phyloP scores from a whole-genome alignment of 2,888 invertebrate species.

The Stenchaetothrips biformis region DNA sequence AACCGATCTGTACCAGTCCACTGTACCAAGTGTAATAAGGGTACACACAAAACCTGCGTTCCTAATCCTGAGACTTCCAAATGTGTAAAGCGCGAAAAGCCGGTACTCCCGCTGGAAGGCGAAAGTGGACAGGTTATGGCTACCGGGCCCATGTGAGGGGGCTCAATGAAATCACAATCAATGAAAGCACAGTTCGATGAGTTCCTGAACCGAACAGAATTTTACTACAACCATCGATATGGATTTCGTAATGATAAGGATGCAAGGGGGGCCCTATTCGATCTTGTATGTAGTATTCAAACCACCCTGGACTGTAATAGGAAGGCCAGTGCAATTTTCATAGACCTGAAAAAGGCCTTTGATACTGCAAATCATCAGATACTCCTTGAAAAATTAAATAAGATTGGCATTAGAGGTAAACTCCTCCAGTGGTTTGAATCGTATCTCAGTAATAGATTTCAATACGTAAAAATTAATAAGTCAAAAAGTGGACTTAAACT shows the following conservation, averaged over 20 bases:
- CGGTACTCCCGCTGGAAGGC: too few species aligned
- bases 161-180: too few species aligned
- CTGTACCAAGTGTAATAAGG: too few species aligned
- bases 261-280: slow-evolving; percentile 28
- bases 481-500: not conserved
- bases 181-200: slow-evolving; percentile 12
- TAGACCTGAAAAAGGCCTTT: slow-evolving; percentile 34
- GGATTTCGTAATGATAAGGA: slow-evolving; percentile 32
- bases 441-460: slow-evolving; percentile 28
- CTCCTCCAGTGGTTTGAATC: slow-evolving; percentile 27
- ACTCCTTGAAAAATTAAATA: slow-evolving; percentile 27
- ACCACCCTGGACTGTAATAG: slow-evolving; percentile 20
- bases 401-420: slow-evolving; percentile 31
- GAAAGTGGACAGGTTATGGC: too few species aligned
- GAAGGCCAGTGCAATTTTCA: slow-evolving; percentile 27
- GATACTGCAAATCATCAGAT: slow-evolving; percentile 32
- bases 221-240: slow-evolving; percentile 30
- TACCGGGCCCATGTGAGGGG: too few species aligned
- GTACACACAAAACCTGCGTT: too few species aligned
- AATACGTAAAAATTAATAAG: slow-evolving; percentile 28
- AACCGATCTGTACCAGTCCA: too few species aligned
- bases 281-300: slow-evolving; percentile 28
- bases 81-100: too few species aligned
- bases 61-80: too few species aligned
- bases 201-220: slow-evolving; percentile 24